Evolutionary conservation across 2,888 invertebrate genomes (phyloP).

Genomic region (Chaetogeoica ovagalla): DNA sequence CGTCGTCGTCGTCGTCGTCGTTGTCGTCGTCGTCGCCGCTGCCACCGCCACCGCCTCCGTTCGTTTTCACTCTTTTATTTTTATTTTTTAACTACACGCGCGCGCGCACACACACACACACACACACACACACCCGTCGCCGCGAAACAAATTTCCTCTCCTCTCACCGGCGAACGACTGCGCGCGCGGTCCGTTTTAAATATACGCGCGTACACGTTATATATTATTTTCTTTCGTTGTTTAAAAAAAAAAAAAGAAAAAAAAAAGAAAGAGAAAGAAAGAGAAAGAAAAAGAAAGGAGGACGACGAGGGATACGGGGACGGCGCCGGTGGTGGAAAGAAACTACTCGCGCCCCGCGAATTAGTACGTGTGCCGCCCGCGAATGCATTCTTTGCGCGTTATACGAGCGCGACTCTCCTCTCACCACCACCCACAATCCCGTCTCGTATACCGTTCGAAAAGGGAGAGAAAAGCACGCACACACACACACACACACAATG

Average conservation of each 20-base stretch:
- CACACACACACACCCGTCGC: too few relatives aligned
- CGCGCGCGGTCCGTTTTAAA: constrained; percentile 18
- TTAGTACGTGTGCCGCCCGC: constrained; percentile 28
- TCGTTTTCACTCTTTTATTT: constrained; percentile 51
- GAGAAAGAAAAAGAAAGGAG: neutral
- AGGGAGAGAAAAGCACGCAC: neutral
- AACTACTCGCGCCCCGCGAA: constrained; percentile 42
- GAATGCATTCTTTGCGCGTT: constrained; percentile 27
- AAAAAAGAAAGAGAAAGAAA: neutral
- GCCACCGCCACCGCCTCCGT: constrained; percentile 39
- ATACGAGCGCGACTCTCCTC: constrained; percentile 4
- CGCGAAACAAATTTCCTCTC: constrained; percentile 30
- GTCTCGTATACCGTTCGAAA: too few relatives aligned
- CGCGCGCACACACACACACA: too few relatives aligned
- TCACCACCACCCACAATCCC: neutral
- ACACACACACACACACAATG: constrained; percentile 15
- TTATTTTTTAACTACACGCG: constrained; percentile 20
- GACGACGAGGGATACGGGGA: too few relatives aligned
- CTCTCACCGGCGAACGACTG: neutral
- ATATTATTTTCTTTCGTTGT: constrained; percentile 23
- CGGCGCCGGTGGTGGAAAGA: neutral
- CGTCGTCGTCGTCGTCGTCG: too few relatives aligned
- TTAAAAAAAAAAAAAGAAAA: constrained; percentile 14
- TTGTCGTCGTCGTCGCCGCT: neutral
- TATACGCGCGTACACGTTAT: neutral